phyloP scores from a whole-genome alignment of 1,140 invertebrate genomes.

The Musca domestica region DNA sequence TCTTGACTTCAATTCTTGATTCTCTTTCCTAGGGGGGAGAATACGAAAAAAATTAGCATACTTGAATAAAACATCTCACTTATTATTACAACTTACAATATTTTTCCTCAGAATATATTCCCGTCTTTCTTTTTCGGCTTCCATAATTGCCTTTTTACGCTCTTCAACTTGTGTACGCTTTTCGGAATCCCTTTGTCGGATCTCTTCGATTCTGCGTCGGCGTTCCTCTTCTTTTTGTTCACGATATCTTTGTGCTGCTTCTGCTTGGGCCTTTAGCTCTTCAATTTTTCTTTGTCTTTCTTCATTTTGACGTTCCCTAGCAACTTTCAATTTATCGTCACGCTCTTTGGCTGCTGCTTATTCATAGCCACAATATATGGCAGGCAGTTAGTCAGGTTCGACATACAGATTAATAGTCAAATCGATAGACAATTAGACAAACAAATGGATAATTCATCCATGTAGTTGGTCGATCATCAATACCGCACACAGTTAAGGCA shows the following conservation, averaged over 20 bases:
- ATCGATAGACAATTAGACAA: background rate
- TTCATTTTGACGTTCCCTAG: slow-evolving; percentile 79
- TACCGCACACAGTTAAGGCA: too few relatives aligned
- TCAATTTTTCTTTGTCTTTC: slow-evolving; percentile 81
- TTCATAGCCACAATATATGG: slow-evolving; percentile 3
- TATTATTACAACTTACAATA: slow-evolving; percentile 49
- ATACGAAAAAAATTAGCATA: background rate
- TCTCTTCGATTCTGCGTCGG: slow-evolving; percentile 74
- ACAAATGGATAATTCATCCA: background rate
- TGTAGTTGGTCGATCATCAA: background rate
- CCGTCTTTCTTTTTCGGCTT: slow-evolving; percentile 78
- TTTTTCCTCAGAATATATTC: slow-evolving; percentile 82
- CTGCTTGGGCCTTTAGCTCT: slow-evolving; percentile 79
- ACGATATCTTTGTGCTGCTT: slow-evolving; percentile 80
- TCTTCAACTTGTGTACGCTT: slow-evolving; percentile 77
- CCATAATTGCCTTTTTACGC: slow-evolving; percentile 80
- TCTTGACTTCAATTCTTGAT: slow-evolving; percentile 74
- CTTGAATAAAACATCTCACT: slow-evolving; percentile 1
- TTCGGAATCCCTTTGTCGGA: slow-evolving; percentile 72
- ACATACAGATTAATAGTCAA: too few relatives aligned
- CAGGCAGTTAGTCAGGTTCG: background rate
- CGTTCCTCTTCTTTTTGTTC: slow-evolving; percentile 85
- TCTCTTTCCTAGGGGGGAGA: slow-evolving; percentile 64
- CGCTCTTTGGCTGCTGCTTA: slow-evolving; percentile 53
- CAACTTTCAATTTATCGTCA: slow-evolving; percentile 63